phyloP scores from a whole-genome alignment of 2,888 invertebrate species.

The Hedya salicella region DNA sequence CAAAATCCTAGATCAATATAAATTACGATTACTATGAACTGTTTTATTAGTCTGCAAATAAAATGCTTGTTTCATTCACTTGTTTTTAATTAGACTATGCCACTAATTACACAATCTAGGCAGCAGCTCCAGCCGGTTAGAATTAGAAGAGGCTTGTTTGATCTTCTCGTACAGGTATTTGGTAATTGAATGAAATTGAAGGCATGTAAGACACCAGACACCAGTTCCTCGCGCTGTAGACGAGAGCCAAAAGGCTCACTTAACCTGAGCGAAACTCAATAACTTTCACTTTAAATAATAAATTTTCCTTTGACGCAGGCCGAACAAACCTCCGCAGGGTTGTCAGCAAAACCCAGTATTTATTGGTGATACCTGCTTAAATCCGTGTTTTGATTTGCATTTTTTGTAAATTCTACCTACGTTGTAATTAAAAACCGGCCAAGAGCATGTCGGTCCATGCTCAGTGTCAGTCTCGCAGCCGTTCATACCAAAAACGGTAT shows the following conservation, averaged over 20 bases:
- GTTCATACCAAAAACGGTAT: too few relatives aligned
- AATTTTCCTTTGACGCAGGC: conserved; percentile 77
- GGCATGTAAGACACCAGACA: conserved; percentile 65
- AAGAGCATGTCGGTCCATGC: too few relatives aligned
- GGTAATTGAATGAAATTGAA: conserved; percentile 59
- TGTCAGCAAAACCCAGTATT: conserved; percentile 51
- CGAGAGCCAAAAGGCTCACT: conserved; percentile 80
- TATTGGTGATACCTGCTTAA: too few relatives aligned
- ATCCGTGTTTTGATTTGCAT: too few relatives aligned
- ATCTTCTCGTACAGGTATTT: conserved; percentile 52
- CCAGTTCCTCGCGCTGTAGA: conserved; percentile 64
- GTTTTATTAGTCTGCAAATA: too few relatives aligned
- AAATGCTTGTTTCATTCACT: too few relatives aligned
- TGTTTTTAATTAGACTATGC: conserved; percentile 1
- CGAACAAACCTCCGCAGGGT: conserved; percentile 71
- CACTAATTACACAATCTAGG: conserved; percentile 12
- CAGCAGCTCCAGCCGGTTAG: conserved; percentile 30
- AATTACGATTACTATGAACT: too few relatives aligned
- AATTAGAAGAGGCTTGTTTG: conserved; percentile 23
- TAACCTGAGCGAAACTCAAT: conserved; percentile 83
- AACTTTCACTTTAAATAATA: conserved; percentile 83
- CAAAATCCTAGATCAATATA: too few relatives aligned
- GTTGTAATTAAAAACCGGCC: too few relatives aligned
- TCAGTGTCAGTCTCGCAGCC: too few relatives aligned
- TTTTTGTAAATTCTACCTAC: too few relatives aligned